A percentile compares a stretch with the other conserved stretches of the same genome.
Evolutionary conservation across 1,140 invertebrate species (phyloP).

Genomic region (Chlorops oryzae): DNA sequence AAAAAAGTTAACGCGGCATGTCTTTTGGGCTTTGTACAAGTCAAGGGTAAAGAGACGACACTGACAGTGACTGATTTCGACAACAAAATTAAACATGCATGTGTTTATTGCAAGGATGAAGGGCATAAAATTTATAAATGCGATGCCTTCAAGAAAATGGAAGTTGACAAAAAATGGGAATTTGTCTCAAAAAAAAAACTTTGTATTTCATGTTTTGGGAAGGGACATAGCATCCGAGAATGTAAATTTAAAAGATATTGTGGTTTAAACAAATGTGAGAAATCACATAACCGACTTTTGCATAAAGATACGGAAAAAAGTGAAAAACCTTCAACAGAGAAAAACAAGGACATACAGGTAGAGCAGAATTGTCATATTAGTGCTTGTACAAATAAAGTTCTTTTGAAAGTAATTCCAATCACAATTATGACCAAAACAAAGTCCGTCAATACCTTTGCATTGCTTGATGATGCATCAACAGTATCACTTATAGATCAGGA

Average conservation of each 20-base stretch:
- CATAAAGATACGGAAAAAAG: conserved; percentile 6
- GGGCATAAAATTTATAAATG: conserved; percentile 6
- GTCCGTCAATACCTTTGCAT: conserved; percentile 3
- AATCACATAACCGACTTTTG: conserved; percentile 7
- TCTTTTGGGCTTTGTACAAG: conserved; percentile 1
- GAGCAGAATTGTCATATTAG: conserved; percentile 12
- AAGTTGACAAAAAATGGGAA: conserved; percentile 7
- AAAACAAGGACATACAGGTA: not conserved
- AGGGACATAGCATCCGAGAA: conserved; percentile 2
- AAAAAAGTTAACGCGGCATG: conserved; percentile 7
- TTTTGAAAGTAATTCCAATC: conserved; percentile 9
- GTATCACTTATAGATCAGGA: conserved; percentile 10
- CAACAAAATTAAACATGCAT: conserved; percentile 5
- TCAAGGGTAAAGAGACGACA: conserved; percentile 7
- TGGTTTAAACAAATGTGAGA: not conserved
- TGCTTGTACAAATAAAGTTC: conserved; percentile 1
- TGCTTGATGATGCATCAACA: conserved; percentile 12
- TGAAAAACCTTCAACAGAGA: not conserved
- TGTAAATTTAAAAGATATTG: conserved; percentile 8
- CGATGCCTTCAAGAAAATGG: conserved; percentile 6
- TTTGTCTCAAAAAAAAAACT: not conserved
- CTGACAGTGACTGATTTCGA: conserved; percentile 6
- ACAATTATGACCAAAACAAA: conserved; percentile 4
- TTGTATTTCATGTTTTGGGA: too few relatives aligned
- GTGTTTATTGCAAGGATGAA: conserved; percentile 10